These are phyloP conservation scores for Heterochromis multidens DNA, from an alignment of 2,113 vertebrate genomes.

Conservation along the genomic window DNA sequence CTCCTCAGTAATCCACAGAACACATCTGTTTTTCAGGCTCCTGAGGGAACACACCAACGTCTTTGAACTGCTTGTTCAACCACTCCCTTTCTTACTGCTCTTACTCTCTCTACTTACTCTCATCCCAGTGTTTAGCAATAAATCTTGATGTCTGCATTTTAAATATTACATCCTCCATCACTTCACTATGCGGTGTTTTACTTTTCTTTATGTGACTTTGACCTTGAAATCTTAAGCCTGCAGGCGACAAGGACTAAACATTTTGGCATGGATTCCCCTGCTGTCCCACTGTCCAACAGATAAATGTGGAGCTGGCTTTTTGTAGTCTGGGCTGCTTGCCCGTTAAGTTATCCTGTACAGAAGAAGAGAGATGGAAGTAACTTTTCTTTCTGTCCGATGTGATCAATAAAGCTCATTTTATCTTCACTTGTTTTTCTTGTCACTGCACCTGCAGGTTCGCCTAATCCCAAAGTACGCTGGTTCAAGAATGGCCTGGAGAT, in stretches of 20 bases:
- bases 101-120: neutral
- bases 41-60: neutral
- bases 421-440: neutral
- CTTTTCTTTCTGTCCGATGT: slow-evolving; percentile 33
- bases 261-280: slow-evolving; percentile 51
- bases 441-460: slow-evolving; percentile 73
- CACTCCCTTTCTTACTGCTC: slow-evolving; percentile 8
- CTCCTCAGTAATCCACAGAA: slow-evolving; percentile 24
- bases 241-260: slow-evolving; percentile 18
- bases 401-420: slow-evolving; percentile 33
- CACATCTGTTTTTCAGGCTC: slow-evolving; percentile 66
- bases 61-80: slow-evolving; percentile 47
- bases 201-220: slow-evolving; percentile 19
- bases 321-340: slow-evolving; percentile 33
- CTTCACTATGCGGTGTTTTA: slow-evolving; percentile 4
- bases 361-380: slow-evolving; percentile 23
- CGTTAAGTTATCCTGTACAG: slow-evolving; percentile 18
- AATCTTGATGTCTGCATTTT: slow-evolving; percentile 34
- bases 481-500: slow-evolving; percentile 80
- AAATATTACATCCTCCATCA: slow-evolving; percentile 22
- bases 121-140: slow-evolving; percentile 35
- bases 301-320: slow-evolving; percentile 49
- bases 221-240: slow-evolving; percentile 47
- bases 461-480: slow-evolving; percentile 80
- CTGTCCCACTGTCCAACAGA: slow-evolving; percentile 47